Evolutionary conservation across 2,113 vertebrate genomes (phyloP).

Genomic region (Vidua macroura): DNA sequence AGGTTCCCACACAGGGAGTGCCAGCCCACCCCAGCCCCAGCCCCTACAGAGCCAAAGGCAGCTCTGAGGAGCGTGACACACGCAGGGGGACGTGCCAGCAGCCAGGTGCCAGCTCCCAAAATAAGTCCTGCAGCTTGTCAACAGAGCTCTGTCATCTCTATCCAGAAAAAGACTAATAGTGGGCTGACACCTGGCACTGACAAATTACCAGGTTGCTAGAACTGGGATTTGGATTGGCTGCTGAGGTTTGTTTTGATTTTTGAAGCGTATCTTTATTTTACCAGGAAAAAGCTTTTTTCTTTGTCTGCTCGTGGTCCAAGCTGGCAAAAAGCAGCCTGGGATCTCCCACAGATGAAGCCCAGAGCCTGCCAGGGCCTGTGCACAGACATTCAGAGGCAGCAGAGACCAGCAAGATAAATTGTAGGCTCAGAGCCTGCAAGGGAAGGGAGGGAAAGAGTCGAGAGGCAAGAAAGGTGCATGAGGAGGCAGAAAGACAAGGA

Average conservation of each 20-base stretch:
- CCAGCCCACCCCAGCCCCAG: not conserved
- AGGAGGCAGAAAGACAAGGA: not conserved
- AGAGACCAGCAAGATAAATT: not conserved
- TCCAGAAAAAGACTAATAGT: constrained; percentile 60
- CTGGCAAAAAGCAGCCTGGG: not conserved
- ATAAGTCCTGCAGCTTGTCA: constrained; percentile 43
- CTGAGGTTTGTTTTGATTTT: not conserved
- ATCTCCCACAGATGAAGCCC: not conserved
- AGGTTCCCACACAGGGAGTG: not conserved
- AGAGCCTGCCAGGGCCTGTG: not conserved
- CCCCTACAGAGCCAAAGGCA: not conserved
- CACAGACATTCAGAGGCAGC: accelerated
- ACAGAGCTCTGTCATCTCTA: constrained; percentile 27
- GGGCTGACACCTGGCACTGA: constrained; percentile 5
- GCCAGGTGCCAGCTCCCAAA: constrained; percentile 54
- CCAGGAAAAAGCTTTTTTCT: not conserved
- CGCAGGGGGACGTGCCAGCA: not conserved
- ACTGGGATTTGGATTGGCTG: not conserved
- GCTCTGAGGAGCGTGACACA: not conserved
- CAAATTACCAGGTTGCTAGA: constrained; percentile 25
- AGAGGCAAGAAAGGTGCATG: not conserved
- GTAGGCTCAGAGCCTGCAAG: not conserved
- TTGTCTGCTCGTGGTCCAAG: not conserved
- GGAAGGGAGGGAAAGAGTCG: not conserved
- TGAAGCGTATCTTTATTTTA: not conserved